Evolutionary conservation across 1,140 invertebrate genomes (phyloP).

Genomic region (Polyergus mexicanus): DNA sequence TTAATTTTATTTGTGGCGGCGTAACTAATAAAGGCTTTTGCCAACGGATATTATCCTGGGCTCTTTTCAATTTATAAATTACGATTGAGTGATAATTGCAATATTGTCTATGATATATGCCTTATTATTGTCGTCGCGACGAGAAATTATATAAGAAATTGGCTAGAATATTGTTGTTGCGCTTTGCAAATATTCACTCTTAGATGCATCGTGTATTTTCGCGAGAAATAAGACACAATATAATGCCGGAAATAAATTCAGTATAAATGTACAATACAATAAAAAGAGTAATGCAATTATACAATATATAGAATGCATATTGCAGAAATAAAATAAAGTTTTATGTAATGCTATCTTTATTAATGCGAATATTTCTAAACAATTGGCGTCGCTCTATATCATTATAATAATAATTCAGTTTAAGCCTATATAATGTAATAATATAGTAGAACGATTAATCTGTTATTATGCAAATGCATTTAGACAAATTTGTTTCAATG

Average conservation of each 20-base stretch:
- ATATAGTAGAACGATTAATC: conserved; percentile 1
- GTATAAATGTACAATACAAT: not conserved
- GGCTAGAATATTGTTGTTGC: not conserved
- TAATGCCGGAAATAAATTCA: not conserved
- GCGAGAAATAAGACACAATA: not conserved
- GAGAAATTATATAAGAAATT: conserved; percentile 57
- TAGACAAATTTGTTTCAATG: conserved; percentile 6
- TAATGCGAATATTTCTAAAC: not conserved
- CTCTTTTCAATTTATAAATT: conserved; percentile 72
- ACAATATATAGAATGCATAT: not conserved
- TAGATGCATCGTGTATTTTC: not conserved
- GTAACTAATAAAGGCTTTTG: conserved; percentile 69
- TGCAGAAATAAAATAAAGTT: not conserved
- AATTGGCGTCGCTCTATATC: not conserved
- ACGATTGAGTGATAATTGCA: conserved; percentile 69
- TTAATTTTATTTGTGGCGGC: conserved; percentile 72
- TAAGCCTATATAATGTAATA: not conserved
- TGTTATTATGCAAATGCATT: conserved; percentile 13
- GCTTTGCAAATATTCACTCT: not conserved
- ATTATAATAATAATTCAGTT: not conserved
- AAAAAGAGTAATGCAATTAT: not conserved
- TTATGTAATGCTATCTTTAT: not conserved
- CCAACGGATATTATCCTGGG: conserved; percentile 69
- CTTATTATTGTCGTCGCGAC: conserved; percentile 26
- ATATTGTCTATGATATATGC: conserved; percentile 56